These are phyloP conservation scores for Phyllotis vaccarum DNA, from an alignment of 2,797 vertebrate species.

Conservation along the genomic window DNA sequence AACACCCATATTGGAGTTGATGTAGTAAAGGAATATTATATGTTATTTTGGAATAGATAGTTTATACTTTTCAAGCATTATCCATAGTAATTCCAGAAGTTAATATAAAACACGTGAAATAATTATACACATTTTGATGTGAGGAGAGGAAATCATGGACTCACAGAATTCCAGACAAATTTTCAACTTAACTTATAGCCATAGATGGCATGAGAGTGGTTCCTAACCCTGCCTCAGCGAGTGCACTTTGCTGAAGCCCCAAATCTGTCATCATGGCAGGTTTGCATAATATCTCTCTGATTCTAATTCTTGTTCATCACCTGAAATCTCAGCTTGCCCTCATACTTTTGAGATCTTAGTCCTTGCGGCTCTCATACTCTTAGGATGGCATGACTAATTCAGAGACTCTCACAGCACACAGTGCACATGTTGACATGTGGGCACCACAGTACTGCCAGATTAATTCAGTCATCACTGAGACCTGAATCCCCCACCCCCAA, in stretches of 20 bases:
- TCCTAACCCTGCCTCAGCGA: not conserved
- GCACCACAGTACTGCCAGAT: not conserved
- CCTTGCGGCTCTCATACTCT: not conserved
- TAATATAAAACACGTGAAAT: not conserved
- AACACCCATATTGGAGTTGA: not conserved
- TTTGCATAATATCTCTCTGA: not conserved
- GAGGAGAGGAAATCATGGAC: not conserved
- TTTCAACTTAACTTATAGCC: not conserved
- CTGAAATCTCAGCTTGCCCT: not conserved
- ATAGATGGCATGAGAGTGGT: not conserved
- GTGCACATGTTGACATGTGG: not conserved
- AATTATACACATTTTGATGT: not conserved
- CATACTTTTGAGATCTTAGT: not conserved
- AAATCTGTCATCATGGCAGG: not conserved
- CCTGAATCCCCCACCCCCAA: not conserved
- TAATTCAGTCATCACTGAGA: not conserved
- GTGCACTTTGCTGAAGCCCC: not conserved
- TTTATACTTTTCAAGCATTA: slow-evolving; percentile 1
- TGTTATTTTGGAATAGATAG: slow-evolving; percentile 23
- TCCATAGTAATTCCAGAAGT: not conserved
- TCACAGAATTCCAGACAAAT: not conserved
- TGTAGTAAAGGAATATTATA: not conserved
- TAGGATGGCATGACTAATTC: not conserved
- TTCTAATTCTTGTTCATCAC: not conserved
- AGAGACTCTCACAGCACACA: not conserved